Evolutionary conservation across 1,140 invertebrate species (phyloP), one percentile per base, ranked within the genome.

Genomic region (Sycobia sp.): DNA sequence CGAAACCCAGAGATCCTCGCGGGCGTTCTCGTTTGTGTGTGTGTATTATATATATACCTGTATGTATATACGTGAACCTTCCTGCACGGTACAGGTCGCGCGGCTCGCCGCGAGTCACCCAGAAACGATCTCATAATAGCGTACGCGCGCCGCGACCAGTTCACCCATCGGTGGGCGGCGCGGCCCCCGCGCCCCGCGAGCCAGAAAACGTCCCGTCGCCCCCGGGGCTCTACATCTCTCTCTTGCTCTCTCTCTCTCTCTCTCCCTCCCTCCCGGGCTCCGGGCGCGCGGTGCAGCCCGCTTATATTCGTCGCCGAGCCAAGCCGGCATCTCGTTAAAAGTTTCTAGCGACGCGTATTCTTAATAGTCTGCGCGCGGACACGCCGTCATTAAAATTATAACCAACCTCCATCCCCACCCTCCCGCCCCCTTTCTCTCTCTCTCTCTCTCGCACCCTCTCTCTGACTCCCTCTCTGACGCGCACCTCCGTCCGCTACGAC

Each of bases 331-430:
- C 79, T 81, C 80, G 77, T 82, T 82, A 81, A 81, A 82, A 82
- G 79, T 82, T 82, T 81, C 78, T 81, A 82, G 78, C 78, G 75
- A 82, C 80, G 78, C 79, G 80, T 81, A 81, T 82, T 81, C 79
- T 82, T 81, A 82, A 81, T 81, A 82, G 76, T 80, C 78, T 76
- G 76, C 72, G 76, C 77, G 76, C 79, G 80, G 79, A 82, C 78
- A 80, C 73, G 77, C 73, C 80, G 77, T 82, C 80, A 82, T 82
- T 82, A 81, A 82, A 82, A 81, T 82, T 82, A 82, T 82, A 82
- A 80, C 76, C 76, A 18, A 43, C 47, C 44, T 25, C 29, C 23
- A 4, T 8, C 1, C 29, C 25, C 22, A 20, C 29, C 56, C 11
- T 55, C 38, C 16, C 25, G 18, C 43, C 51, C 29, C 51, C 29